Percentiles rank a stretch among this genome's conserved stretches.
Evolutionary conservation across 2,113 vertebrate species (phyloP).

Genomic region (Climacteris rufus): DNA sequence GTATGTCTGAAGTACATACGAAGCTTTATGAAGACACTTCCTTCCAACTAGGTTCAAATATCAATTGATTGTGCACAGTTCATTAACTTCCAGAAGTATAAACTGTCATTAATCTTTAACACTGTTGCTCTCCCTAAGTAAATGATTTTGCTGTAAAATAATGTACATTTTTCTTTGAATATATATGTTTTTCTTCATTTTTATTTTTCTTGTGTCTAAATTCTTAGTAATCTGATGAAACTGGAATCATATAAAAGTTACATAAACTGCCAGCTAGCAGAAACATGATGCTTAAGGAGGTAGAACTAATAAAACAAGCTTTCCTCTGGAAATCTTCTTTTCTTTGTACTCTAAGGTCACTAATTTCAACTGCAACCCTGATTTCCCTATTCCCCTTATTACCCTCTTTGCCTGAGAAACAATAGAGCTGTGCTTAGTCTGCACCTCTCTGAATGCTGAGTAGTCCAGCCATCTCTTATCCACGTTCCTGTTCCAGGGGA

Average conservation of each 20-base stretch:
- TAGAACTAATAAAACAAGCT: neutral
- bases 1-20: neutral
- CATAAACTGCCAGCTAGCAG: neutral
- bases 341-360: neutral
- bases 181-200: neutral
- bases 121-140: neutral
- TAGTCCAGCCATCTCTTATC: neutral
- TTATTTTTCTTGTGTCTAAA: neutral
- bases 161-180: neutral
- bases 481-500: neutral
- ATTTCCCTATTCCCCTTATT: neutral
- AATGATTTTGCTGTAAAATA: neutral
- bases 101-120: neutral
- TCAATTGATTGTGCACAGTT: neutral
- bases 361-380: neutral
- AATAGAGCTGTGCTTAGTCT: neutral
- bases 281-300: neutral
- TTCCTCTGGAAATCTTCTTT: neutral
- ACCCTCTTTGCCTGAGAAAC: neutral
- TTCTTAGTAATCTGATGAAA: neutral
- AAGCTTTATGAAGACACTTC: constrained; percentile 29
- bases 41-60: neutral
- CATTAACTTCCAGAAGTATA: constrained; percentile 6
- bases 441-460: neutral
- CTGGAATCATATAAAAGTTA: neutral